phyloP scores from a whole-genome alignment of 1,140 invertebrate species.

The Zophobas morio region DNA sequence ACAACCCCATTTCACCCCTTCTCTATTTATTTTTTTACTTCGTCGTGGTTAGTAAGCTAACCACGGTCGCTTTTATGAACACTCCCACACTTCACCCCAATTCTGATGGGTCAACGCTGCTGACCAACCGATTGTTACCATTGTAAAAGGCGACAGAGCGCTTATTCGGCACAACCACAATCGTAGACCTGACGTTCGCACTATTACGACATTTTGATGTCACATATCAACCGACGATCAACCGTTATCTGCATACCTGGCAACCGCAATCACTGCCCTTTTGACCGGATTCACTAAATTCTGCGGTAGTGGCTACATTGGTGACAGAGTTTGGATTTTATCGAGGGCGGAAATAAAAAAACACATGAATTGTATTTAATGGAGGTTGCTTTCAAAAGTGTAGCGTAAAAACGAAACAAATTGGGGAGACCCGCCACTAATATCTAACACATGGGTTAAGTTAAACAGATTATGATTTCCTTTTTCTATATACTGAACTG shows the following conservation, averaged over 20 bases:
- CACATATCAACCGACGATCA: slow-evolving; percentile 34
- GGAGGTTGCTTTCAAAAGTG: too few relatives aligned
- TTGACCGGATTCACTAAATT: slow-evolving; percentile 27
- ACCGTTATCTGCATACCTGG: slow-evolving; percentile 42
- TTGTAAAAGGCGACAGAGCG: slow-evolving; percentile 19
- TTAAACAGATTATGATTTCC: too few relatives aligned
- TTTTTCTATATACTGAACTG: too few relatives aligned
- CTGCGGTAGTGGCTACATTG: slow-evolving; percentile 7
- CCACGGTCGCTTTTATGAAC: not conserved
- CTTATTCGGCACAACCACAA: slow-evolving; percentile 25
- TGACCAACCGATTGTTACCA: slow-evolving; percentile 28
- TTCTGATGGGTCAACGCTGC: not conserved
- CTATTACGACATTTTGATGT: slow-evolving; percentile 28
- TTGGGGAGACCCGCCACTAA: too few relatives aligned
- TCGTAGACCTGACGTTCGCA: slow-evolving; percentile 22
- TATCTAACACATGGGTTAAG: too few relatives aligned
- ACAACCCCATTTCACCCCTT: too few relatives aligned
- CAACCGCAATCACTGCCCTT: slow-evolving; percentile 32
- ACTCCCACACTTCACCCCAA: not conserved
- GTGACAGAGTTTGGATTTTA: not conserved
- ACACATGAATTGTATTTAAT: too few relatives aligned
- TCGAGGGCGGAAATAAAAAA: not conserved
- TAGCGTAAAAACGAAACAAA: too few relatives aligned
- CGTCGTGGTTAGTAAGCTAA: too few relatives aligned
- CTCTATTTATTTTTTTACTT: too few relatives aligned